phyloP scores from a whole-genome alignment of 30 jellyfish, hydroid and myxozoan genomes.

The Turritopsis rubra region DNA sequence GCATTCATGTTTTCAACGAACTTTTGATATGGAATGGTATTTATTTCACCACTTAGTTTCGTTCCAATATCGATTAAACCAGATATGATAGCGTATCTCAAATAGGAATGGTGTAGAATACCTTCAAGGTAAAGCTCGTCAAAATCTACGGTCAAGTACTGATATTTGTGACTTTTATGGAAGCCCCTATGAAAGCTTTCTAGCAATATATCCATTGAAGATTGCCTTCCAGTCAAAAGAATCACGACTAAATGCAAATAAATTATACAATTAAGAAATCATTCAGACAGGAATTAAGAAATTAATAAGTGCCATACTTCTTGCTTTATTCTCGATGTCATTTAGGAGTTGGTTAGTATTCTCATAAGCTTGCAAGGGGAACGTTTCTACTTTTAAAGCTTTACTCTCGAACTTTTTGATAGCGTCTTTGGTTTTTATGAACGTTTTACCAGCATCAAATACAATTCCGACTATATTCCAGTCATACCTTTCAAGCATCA shows the following conservation, averaged over 20 bases:
- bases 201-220: background rate
- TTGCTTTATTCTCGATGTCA: background rate
- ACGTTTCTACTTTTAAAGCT: background rate
- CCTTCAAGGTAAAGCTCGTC: conserved; percentile 1
- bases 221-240: background rate
- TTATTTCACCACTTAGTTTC: background rate
- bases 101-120: background rate
- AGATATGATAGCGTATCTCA: background rate
- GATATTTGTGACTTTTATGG: background rate
- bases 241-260: background rate
- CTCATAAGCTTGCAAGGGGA: background rate
- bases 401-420: background rate
- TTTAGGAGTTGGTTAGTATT: background rate
- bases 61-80: background rate
- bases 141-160: background rate
- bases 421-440: background rate
- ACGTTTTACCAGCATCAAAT: background rate
- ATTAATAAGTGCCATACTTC: conserved; percentile 21
- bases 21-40: background rate
- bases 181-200: background rate
- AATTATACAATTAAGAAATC: background rate
- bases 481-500: background rate
- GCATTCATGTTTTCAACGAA: background rate
- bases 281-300: background rate
- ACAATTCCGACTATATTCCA: conserved; percentile 25